These are phyloP conservation scores for Helobdella robusta DNA, from an alignment of 2,888 invertebrate species.

Conservation along the genomic window DNA sequence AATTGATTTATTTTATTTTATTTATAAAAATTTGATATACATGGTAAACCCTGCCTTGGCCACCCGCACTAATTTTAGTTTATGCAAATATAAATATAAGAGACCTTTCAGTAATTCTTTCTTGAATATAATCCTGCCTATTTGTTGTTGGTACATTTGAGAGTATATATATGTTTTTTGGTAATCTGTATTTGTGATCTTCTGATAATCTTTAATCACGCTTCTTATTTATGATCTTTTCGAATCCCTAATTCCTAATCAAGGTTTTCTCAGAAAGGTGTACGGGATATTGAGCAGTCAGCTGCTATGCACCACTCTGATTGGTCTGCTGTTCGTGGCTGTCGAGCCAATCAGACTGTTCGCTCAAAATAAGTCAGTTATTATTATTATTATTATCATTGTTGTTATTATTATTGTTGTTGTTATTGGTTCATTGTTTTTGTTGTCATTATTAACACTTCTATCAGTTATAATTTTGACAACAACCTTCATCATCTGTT, in stretches of 20 bases:
- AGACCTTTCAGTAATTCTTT: too few relatives aligned
- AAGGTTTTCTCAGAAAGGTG: constrained; percentile 69
- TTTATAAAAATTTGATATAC: too few relatives aligned
- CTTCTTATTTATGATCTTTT: not conserved
- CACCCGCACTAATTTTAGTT: too few relatives aligned
- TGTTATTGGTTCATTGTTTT: not conserved
- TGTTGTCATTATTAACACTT: not conserved
- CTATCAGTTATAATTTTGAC: not conserved
- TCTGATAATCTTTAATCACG: not conserved
- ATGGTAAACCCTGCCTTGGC: too few relatives aligned
- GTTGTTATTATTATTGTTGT: not conserved
- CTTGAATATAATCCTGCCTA: not conserved
- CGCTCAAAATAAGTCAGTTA: constrained; percentile 46
- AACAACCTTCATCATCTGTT: not conserved
- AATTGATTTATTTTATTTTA: too few relatives aligned
- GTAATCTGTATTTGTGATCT: not conserved
- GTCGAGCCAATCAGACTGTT: constrained; percentile 47
- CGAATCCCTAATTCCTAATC: not conserved
- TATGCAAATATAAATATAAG: too few relatives aligned
- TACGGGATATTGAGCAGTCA: constrained; percentile 71
- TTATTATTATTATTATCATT: not conserved
- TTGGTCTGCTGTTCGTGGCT: constrained; percentile 47
- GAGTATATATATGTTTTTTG: too few relatives aligned
- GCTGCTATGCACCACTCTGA: constrained; percentile 60
- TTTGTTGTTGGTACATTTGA: not conserved